These are phyloP conservation scores for Leptinotarsa tumamoca DNA, from an alignment of 2,888 invertebrate species.

Conservation along the genomic window DNA sequence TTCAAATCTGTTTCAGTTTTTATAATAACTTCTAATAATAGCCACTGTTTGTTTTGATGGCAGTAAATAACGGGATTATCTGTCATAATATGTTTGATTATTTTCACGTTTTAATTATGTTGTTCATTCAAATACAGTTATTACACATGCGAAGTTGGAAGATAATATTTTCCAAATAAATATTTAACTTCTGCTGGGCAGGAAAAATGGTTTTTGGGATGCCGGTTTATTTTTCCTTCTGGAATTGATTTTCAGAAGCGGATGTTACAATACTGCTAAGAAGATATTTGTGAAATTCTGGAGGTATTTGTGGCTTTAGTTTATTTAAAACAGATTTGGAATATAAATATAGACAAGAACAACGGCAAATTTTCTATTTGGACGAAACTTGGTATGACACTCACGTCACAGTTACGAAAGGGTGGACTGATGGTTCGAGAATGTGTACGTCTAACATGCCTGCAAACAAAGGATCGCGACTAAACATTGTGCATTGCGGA, in stretches of 20 bases:
- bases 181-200: constrained; percentile 22
- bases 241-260: not conserved
- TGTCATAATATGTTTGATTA: constrained; percentile 46
- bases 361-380: too few species aligned
- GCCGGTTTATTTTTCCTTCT: not conserved
- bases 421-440: too few species aligned
- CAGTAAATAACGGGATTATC: constrained; percentile 50
- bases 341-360: too few species aligned
- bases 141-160: constrained; percentile 16
- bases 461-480: too few species aligned
- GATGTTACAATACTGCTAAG: not conserved
- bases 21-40: constrained; percentile 38
- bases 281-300: not conserved
- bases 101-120: constrained; percentile 44
- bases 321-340: too few species aligned
- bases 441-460: too few species aligned
- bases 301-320: not conserved
- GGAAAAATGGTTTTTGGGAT: not conserved
- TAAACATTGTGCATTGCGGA: too few species aligned
- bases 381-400: too few species aligned
- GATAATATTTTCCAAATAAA: constrained; percentile 28
- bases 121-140: constrained; percentile 36
- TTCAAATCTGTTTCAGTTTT: constrained; percentile 30
- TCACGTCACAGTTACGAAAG: too few species aligned
- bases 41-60: constrained; percentile 51